phyloP scores from a whole-genome alignment of 2,113 vertebrate genomes.

The Gadus chalcogrammus region DNA sequence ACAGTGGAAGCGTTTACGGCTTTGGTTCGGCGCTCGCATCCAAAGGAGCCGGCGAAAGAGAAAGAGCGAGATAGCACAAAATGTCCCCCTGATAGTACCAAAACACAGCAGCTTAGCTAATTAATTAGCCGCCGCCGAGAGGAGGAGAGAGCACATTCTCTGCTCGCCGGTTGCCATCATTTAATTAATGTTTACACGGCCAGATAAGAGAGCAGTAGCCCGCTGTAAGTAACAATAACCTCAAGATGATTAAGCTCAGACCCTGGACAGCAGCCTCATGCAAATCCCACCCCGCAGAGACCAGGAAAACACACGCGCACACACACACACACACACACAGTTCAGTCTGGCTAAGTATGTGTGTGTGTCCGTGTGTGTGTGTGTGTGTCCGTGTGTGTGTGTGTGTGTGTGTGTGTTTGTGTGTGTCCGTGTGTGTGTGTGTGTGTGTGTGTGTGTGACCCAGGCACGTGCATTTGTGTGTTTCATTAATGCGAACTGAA shows the following conservation, averaged over 20 bases:
- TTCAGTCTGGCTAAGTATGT: slow-evolving; percentile 26
- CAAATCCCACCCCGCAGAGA: slow-evolving; percentile 29
- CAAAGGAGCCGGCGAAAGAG: no score
- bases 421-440: background rate
- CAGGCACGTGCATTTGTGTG: no score
- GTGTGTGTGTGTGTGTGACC: background rate
- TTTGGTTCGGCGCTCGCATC: no score
- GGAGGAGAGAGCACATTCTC: slow-evolving; percentile 50
- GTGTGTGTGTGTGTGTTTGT: no score
- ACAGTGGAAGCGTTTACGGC: no score
- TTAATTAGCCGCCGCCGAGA: slow-evolving; percentile 34
- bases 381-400: no score
- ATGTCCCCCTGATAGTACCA: no score
- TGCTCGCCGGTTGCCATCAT: slow-evolving; percentile 61
- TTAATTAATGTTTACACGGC: slow-evolving; percentile 63
- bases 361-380: background rate
- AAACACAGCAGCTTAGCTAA: no score
- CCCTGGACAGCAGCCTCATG: slow-evolving; percentile 29
- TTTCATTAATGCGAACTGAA: no score
- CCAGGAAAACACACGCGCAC: background rate
- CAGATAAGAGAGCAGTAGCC: slow-evolving; percentile 53
- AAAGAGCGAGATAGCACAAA: no score
- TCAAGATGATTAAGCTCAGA: slow-evolving; percentile 28
- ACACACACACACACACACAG: slow-evolving; percentile 20
- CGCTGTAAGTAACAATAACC: slow-evolving; percentile 39